These are phyloP conservation scores for Carettochelys insculpta DNA, from an alignment of 2,113 vertebrate species.

Conservation along the genomic window DNA sequence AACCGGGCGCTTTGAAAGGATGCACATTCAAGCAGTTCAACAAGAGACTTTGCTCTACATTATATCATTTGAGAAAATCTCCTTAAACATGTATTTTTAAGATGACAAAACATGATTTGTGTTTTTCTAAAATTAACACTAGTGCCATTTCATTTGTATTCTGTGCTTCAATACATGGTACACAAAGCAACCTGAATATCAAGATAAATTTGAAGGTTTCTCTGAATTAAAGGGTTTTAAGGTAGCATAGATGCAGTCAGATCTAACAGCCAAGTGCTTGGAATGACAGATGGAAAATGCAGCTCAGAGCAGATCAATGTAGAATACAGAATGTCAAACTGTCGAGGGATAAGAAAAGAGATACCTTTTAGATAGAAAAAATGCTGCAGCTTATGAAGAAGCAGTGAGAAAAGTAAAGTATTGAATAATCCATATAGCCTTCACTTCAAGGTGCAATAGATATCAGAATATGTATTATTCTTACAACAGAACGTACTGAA, in stretches of 20 bases:
- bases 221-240: slow-evolving; percentile 52
- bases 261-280: neutral
- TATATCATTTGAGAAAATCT: neutral
- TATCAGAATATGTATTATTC: neutral
- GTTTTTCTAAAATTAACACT: neutral
- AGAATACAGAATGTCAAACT: slow-evolving; percentile 17
- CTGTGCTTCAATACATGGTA: neutral
- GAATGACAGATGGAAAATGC: slow-evolving; percentile 7
- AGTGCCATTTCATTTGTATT: neutral
- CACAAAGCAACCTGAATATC: slow-evolving; percentile 25
- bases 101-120: neutral
- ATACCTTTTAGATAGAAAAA: neutral
- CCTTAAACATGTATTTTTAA: neutral
- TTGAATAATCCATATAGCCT: neutral
- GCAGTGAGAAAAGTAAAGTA: slow-evolving; percentile 15
- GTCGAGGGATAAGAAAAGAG: neutral
- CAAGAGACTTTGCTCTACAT: neutral
- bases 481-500: neutral
- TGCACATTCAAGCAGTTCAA: neutral
- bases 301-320: neutral
- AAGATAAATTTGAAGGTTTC: slow-evolving; percentile 50
- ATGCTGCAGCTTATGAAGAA: fast-evolving
- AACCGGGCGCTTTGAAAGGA: neutral
- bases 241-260: neutral
- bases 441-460: neutral